Base-by-base conservation (phyloP, 2,113 vertebrate species). In the Octodon degus region DNA sequence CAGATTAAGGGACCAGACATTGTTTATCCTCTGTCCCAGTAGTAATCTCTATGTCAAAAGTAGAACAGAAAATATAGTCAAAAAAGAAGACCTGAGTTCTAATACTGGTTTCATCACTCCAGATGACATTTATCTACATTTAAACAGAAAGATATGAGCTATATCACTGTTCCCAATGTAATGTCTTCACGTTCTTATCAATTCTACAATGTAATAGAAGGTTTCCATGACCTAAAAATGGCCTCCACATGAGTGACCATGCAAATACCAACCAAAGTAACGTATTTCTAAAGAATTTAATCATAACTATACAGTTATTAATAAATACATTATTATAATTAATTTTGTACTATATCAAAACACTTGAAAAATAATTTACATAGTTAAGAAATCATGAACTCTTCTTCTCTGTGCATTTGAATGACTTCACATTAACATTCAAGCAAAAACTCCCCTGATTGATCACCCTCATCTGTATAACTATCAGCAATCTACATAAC, bases 281-380 rank as follows among this genome's bases (percentile, higher is more conserved):
- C 43, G 4, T 27, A 68, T 74, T 95, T 65, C 70, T 85, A 91
- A 89, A 89, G 32, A 50, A 55, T 68, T 89, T 90, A 65, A 76
- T 82, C 93, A 24, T 85, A 72, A n/a, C 91, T 83, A 8, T 43
- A 74, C 94, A 70, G 76, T 58, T 74, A 67, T 89, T 86, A n/a
- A 87, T 70, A 87, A 60, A 62, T 34, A 83, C 55, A 58, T 70
- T 67, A 86, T 37, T 89, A 58, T 50, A 80, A 80, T 55, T 84
- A 88, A 30, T 40, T 86, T 89, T 65, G 19, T 53, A 47, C 43
- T 89, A 86, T 14, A 53, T 72, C 86, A 77, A 83, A 17, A 74
- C 4, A 50, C 55, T 89, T 81, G 22, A 10, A 19, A 62, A 67
- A 67, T 74, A 24, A 65, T 81, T 93, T 92, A 60, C 34, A 86